phyloP scores from a whole-genome alignment of 2,888 invertebrate species.

The Quadroppia sp. region DNA sequence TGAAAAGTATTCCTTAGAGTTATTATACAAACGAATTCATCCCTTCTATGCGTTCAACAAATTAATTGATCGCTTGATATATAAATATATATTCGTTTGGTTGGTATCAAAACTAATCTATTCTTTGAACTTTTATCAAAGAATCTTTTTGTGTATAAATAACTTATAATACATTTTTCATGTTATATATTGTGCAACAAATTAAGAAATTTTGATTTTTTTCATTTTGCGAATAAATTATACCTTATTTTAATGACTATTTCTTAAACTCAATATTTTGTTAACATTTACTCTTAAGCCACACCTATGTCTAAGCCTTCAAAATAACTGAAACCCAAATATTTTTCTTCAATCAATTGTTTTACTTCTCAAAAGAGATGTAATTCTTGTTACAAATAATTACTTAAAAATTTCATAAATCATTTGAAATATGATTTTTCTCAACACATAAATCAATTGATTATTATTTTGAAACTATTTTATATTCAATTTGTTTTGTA shows the following conservation, averaged over 20 bases:
- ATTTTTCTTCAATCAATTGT: conserved; percentile 8
- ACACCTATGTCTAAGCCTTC: conserved; percentile 21
- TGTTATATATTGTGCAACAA: neutral
- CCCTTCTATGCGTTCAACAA: neutral
- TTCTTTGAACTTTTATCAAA: conserved; percentile 13
- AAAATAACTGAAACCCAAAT: conserved; percentile 17
- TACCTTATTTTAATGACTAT: neutral
- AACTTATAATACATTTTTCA: neutral
- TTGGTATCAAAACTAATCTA: neutral
- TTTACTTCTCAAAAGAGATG: neutral
- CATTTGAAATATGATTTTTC: conserved; percentile 21
- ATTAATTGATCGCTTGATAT: conserved; percentile 19
- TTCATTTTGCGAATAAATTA: conserved; percentile 15
- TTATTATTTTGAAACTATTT: neutral
- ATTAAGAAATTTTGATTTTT: conserved; percentile 21
- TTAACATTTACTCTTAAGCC: neutral
- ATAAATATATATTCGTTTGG: neutral
- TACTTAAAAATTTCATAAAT: neutral
- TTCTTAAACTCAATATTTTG: neutral
- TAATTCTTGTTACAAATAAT: neutral
- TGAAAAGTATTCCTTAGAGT: neutral
- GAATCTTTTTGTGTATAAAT: neutral
- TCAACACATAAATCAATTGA: conserved; percentile 21
- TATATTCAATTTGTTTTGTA: neutral
- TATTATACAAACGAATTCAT: conserved; percentile 1